A percentile compares a stretch with the other conserved stretches of the same genome.
Evolutionary conservation across 2,797 vertebrate genomes (phyloP).

Genomic region (Trachops cirrhosus): DNA sequence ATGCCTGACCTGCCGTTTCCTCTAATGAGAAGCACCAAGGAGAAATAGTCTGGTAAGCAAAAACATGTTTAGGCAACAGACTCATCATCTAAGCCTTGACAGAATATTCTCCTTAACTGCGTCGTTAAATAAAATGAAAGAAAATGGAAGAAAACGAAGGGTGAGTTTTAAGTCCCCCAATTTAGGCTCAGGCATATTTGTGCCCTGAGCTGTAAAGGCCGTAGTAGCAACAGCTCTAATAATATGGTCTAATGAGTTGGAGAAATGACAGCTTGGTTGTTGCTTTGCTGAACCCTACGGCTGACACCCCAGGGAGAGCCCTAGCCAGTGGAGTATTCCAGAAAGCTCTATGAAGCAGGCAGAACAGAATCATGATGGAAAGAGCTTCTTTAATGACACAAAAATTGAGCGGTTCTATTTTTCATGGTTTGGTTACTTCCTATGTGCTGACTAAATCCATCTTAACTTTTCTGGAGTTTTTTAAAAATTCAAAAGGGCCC

Average conservation of each 20-base stretch:
- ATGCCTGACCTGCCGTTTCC: background rate
- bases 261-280: conserved; percentile 65
- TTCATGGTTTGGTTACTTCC: conserved; percentile 38
- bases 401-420: conserved; percentile 51
- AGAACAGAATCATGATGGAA: conserved; percentile 53
- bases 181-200: conserved; percentile 44
- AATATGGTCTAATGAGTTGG: conserved; percentile 73
- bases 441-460: background rate
- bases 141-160: background rate
- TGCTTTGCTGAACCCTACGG: conserved; percentile 46
- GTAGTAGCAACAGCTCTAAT: conserved; percentile 56
- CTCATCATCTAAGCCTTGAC: background rate
- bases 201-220: conserved; percentile 59
- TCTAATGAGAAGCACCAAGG: conserved; percentile 38
- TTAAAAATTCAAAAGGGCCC: background rate
- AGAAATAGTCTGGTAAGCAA: conserved; percentile 26
- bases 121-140: conserved; percentile 17
- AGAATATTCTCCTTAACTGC: background rate
- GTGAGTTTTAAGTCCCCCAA: conserved; percentile 4
- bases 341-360: conserved; percentile 48
- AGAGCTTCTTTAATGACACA: conserved; percentile 49
- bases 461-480: conserved; percentile 30
- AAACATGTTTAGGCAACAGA: background rate
- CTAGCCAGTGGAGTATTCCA: conserved; percentile 29
- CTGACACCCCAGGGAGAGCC: conserved; percentile 44